Percentiles rank a stretch among this genome's conserved stretches.
These are phyloP conservation scores for Triops longicaudatus DNA, from an alignment of 1,140 invertebrate species.

Conservation along the genomic window DNA sequence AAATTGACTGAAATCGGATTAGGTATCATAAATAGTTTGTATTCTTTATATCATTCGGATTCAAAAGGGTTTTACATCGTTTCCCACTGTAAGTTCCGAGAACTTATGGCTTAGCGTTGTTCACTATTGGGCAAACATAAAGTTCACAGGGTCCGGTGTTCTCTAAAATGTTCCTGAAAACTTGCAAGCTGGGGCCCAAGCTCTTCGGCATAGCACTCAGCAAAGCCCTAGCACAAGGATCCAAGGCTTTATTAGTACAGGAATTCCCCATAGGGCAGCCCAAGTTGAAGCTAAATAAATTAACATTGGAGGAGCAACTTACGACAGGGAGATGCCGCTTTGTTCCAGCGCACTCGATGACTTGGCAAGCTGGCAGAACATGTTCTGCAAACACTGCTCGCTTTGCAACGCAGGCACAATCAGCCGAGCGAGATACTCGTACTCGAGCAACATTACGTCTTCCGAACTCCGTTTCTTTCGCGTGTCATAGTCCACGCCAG, in stretches of 20 bases:
- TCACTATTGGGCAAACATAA: neutral
- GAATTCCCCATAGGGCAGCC: neutral
- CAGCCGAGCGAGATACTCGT: neutral
- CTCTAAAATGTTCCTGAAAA: neutral
- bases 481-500: neutral
- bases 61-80: neutral
- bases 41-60: neutral
- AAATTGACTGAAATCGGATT: too few relatives aligned
- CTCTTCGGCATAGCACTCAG: neutral
- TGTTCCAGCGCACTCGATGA: neutral
- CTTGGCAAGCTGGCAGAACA: conserved; percentile 19
- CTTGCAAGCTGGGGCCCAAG: neutral
- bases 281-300: neutral
- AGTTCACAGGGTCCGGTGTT: neutral
- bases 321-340: neutral
- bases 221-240: neutral
- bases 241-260: neutral
- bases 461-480: neutral
- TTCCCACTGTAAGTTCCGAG: neutral
- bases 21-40: too few relatives aligned
- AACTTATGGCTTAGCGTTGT: neutral
- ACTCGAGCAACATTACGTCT: neutral
- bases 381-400: conserved; percentile 18
- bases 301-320: neutral
- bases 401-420: conserved; percentile 12